Conservation (phyloP, 2,888 invertebrate genomes). For the Phalera bucephala region DNA sequence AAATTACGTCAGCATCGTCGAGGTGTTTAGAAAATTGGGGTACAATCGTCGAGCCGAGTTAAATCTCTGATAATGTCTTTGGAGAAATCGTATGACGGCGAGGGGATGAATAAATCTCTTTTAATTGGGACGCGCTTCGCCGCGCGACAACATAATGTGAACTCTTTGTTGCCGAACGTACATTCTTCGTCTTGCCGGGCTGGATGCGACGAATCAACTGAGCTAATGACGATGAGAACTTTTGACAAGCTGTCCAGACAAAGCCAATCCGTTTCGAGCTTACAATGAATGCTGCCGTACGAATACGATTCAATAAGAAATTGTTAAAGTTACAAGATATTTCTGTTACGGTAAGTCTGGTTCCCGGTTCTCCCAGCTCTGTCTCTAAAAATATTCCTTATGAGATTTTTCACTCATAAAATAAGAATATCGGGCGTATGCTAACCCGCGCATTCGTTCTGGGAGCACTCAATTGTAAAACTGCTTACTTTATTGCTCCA, state of each 20-base stretch:
- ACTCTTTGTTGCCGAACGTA: slow-evolving; percentile 63
- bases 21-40: slow-evolving; percentile 78
- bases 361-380: slow-evolving; percentile 21
- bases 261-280: slow-evolving; percentile 38
- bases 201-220: slow-evolving; percentile 63
- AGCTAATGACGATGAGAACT: slow-evolving; percentile 63
- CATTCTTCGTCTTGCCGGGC: slow-evolving; percentile 56
- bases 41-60: slow-evolving; percentile 74
- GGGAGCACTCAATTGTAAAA: slow-evolving; percentile 71
- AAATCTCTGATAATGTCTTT: slow-evolving; percentile 75
- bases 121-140: slow-evolving; percentile 73
- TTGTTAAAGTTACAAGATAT: slow-evolving; percentile 23
- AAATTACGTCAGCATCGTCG: slow-evolving; percentile 73
- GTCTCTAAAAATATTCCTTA: slow-evolving; percentile 43
- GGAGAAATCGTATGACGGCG: slow-evolving; percentile 60
- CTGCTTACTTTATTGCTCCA: slow-evolving; percentile 70
- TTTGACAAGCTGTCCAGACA: slow-evolving; percentile 50
- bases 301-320: slow-evolving; percentile 31
- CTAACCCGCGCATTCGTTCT: slow-evolving; percentile 63
- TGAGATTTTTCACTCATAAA: slow-evolving; percentile 62
- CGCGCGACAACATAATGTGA: slow-evolving; percentile 73
- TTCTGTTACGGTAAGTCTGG: slow-evolving; percentile 17
- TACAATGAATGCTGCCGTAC: slow-evolving; percentile 27
- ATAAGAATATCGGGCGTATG: slow-evolving; percentile 63
- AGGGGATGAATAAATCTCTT: slow-evolving; percentile 75